A percentile compares a stretch with the other conserved stretches of the same genome.
Evolutionary conservation across 92 coral and sea anemone species (phyloP).

Genomic region (Plumapathes pennacea): DNA sequence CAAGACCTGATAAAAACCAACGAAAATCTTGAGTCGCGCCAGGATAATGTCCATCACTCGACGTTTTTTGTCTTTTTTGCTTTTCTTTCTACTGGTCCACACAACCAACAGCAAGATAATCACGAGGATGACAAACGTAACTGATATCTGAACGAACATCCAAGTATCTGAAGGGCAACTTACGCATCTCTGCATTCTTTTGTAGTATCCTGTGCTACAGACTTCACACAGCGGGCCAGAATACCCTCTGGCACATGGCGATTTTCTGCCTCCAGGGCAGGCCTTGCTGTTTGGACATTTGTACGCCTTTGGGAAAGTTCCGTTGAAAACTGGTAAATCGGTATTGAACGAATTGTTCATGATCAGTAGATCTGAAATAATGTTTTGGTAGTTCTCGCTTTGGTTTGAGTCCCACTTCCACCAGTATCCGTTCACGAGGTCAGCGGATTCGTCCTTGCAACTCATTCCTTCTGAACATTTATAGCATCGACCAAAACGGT

Average conservation of each 20-base stretch:
- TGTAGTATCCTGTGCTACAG: neutral
- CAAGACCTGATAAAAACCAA: conserved; percentile 53
- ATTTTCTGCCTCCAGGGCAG: conserved; percentile 62
- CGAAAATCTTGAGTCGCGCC: conserved; percentile 45
- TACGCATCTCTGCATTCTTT: conserved; percentile 11
- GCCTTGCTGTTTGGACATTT: conserved; percentile 79
- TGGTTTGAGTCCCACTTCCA: conserved; percentile 51
- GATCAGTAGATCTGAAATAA: conserved; percentile 61
- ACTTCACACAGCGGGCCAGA: conserved; percentile 83
- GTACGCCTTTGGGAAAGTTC: conserved; percentile 67
- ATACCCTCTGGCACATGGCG: conserved; percentile 75
- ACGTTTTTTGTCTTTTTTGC: conserved; percentile 12
- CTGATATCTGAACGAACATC: conserved; percentile 41
- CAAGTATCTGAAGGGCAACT: conserved; percentile 6
- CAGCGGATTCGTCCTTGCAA: conserved; percentile 64
- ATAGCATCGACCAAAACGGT: conserved; percentile 51
- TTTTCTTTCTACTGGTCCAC: conserved; percentile 37
- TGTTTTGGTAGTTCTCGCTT: conserved; percentile 69
- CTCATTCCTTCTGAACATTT: conserved; percentile 50
- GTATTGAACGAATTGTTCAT: conserved; percentile 56
- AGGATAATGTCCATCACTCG: conserved; percentile 42
- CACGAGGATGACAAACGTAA: conserved; percentile 20
- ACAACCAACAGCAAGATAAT: conserved; percentile 28
- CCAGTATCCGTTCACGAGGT: conserved; percentile 73
- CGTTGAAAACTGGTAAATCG: conserved; percentile 46